Evolutionary conservation across 2,888 invertebrate genomes (phyloP).

Genomic region (Machimus atricapillus): DNA sequence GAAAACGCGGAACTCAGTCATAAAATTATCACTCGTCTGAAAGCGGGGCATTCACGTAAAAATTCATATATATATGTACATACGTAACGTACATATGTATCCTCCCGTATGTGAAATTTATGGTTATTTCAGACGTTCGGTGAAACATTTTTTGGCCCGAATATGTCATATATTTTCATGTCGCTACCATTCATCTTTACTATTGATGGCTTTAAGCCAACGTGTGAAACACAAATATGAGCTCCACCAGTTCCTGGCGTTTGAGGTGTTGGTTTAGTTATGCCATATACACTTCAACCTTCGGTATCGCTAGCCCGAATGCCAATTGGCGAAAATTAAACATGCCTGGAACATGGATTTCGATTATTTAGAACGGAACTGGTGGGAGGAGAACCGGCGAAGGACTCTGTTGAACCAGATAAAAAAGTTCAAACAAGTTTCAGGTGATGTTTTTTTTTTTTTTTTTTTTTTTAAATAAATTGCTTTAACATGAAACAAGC

Average conservation of each 20-base stretch:
- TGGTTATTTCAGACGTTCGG: conserved; percentile 15
- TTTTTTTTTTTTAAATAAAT: background rate
- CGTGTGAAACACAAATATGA: conserved; percentile 7
- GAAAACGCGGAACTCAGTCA: background rate
- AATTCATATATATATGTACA: background rate
- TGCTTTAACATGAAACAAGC: background rate
- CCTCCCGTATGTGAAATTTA: conserved; percentile 3
- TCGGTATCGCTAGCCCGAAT: background rate
- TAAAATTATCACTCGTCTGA: background rate
- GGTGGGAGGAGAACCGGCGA: background rate
- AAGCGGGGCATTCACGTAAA: background rate
- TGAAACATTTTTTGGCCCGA: conserved; percentile 2
- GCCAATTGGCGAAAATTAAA: conserved; percentile 29
- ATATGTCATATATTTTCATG: conserved; percentile 35
- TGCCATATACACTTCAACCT: background rate
- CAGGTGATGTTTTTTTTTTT: background rate
- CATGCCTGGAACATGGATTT: conserved; percentile 21
- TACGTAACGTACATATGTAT: conserved; percentile 19
- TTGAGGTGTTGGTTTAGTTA: background rate
- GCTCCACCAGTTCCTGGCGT: background rate
- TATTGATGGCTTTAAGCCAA: conserved; percentile 25
- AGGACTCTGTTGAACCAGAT: background rate
- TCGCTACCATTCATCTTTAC: conserved; percentile 33
- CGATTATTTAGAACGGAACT: background rate
- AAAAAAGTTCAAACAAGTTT: background rate